Evolutionary conservation across 1,140 invertebrate genomes (phyloP).

Genomic region (Globodera rostochiensis): DNA sequence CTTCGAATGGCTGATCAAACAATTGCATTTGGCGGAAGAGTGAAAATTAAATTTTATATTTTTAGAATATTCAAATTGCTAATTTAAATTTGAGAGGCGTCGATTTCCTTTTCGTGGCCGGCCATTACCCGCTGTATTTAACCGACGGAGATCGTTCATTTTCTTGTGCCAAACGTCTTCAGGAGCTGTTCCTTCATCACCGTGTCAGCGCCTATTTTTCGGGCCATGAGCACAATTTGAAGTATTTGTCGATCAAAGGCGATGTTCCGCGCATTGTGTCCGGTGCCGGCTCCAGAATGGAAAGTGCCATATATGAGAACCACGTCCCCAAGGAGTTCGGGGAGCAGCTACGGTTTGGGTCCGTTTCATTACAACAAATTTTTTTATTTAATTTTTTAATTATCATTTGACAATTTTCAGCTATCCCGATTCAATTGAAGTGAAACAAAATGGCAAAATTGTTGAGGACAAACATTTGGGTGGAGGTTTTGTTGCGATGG

Average conservation of each 20-base stretch:
- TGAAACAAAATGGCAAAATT: background rate
- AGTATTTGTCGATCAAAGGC: conserved; percentile 29
- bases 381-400: no score
- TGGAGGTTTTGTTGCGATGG: background rate
- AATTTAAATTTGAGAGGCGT: background rate
- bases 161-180: background rate
- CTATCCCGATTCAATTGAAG: background rate
- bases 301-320: conserved; percentile 6
- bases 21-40: conserved; percentile 20
- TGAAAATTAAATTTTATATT: background rate
- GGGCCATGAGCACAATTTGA: conserved; percentile 27
- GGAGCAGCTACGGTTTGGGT: background rate
- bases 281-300: conserved; percentile 18
- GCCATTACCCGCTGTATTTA: conserved; percentile 21
- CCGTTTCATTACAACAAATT: background rate
- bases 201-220: conserved; percentile 51
- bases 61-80: background rate
- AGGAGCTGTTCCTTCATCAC: background rate
- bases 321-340: background rate
- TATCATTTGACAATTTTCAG: background rate
- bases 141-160: background rate
- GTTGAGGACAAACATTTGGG: background rate
- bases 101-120: conserved; percentile 24
- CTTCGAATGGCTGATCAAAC: conserved; percentile 8
- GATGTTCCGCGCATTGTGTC: background rate